Evolutionary conservation across 1,140 invertebrate genomes (phyloP).

Genomic region (Dendrolimus punctatus): DNA sequence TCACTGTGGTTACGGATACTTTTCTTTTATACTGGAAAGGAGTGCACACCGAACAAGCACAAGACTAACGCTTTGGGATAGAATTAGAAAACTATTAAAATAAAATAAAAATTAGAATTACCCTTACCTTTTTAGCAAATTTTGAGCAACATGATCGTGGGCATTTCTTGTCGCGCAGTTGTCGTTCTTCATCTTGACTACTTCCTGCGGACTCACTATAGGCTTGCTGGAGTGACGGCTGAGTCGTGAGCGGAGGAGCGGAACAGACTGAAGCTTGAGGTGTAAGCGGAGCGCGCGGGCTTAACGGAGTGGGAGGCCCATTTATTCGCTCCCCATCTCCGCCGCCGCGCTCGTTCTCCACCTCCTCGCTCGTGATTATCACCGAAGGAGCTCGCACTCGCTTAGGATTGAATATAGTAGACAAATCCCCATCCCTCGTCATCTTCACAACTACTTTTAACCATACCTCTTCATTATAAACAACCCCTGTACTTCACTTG

Average conservation of each 20-base stretch:
- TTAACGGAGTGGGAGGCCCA: conserved; percentile 55
- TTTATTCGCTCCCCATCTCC: conserved; percentile 49
- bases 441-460: conserved; percentile 26
- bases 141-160: conserved; percentile 80
- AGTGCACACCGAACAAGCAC: too few species aligned
- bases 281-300: conserved; percentile 54
- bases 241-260: conserved; percentile 53
- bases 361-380: conserved; percentile 78
- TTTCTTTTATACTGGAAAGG: too few species aligned
- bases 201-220: conserved; percentile 71
- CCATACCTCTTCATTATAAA: neutral
- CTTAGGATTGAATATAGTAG: conserved; percentile 83
- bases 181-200: conserved; percentile 68
- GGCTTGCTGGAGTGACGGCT: conserved; percentile 56
- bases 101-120: too few species aligned
- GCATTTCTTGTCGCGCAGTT: conserved; percentile 69
- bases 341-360: conserved; percentile 39
- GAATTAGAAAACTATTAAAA: neutral
- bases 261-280: conserved; percentile 56
- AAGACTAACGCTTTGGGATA: too few species aligned
- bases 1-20: too few species aligned
- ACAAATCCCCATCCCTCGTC: conserved; percentile 78
- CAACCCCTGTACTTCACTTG: too few species aligned
- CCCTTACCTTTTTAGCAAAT: conserved; percentile 75
- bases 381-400: conserved; percentile 80